Conservation (phyloP, 2,888 invertebrate genomes). For the Brenthis hecate region DNA sequence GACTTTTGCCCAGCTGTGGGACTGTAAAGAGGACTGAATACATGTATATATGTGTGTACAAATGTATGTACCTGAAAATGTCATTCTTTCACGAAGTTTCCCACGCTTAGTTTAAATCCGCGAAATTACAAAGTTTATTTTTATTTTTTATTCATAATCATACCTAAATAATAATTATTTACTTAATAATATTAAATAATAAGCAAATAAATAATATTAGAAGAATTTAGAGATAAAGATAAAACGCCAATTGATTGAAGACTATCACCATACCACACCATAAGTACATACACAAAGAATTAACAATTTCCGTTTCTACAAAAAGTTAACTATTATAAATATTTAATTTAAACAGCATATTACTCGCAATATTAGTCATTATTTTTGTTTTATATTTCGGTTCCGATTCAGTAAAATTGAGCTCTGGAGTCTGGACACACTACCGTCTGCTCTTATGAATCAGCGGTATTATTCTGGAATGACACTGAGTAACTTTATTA, state of each 20-base stretch:
- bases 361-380: slow-evolving; percentile 14
- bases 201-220: too few relatives aligned
- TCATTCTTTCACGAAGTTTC: too few relatives aligned
- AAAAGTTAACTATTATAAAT: not conserved
- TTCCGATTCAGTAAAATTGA: not conserved
- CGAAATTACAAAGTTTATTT: too few relatives aligned
- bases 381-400: slow-evolving; percentile 11
- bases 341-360: slow-evolving; percentile 7
- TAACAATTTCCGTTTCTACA: not conserved
- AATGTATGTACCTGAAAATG: too few relatives aligned
- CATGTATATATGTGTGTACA: too few relatives aligned
- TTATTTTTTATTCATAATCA: too few relatives aligned
- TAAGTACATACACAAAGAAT: not conserved
- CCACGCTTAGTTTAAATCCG: too few relatives aligned
- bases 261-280: too few relatives aligned
- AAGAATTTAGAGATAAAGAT: not conserved
- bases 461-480: slow-evolving; percentile 13
- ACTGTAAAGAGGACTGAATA: too few relatives aligned
- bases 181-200: too few relatives aligned
- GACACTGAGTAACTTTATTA: not conserved
- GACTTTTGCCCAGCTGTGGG: too few relatives aligned
- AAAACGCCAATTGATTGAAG: not conserved
- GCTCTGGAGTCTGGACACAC: slow-evolving; percentile 14
- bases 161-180: too few relatives aligned
- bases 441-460: slow-evolving; percentile 17